These are phyloP conservation scores for Euzophera pinguis DNA, from an alignment of 2,888 invertebrate genomes.

Conservation along the genomic window DNA sequence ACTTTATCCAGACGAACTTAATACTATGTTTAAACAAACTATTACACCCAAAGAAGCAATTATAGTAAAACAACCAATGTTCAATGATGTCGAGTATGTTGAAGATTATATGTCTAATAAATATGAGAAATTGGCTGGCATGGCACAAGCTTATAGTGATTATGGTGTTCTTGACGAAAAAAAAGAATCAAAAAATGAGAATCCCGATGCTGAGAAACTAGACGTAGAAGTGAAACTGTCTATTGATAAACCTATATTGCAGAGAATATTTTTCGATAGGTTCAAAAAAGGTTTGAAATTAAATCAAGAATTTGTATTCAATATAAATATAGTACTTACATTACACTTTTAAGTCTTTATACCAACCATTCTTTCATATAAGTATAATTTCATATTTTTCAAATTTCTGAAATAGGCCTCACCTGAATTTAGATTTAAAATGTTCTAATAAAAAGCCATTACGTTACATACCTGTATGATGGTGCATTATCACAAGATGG, in stretches of 20 bases:
- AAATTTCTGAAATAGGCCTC: too few species aligned
- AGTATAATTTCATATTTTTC: too few species aligned
- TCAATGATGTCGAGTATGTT: conserved; percentile 48
- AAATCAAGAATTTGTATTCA: too few species aligned
- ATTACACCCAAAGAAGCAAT: too few species aligned
- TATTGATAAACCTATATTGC: conserved; percentile 14
- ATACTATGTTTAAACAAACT: conserved; percentile 39
- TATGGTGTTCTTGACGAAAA: conserved; percentile 59
- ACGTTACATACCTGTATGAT: too few species aligned
- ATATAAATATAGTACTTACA: too few species aligned
- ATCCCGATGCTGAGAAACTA: conserved; percentile 24
- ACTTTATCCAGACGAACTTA: conserved; percentile 56
- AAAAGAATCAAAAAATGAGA: conserved; percentile 35
- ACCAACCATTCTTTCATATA: too few species aligned
- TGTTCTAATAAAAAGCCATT: too few species aligned
- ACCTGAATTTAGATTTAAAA: too few species aligned
- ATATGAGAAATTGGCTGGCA: conserved; percentile 40
- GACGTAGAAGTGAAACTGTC: conserved; percentile 26
- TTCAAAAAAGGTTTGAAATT: too few species aligned
- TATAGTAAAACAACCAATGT: conserved; percentile 17
- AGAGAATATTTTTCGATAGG: neutral
- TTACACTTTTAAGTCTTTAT: too few species aligned
- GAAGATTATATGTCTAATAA: conserved; percentile 51
- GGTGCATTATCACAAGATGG: too few species aligned
- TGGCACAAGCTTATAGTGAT: conserved; percentile 70